Evolutionary conservation across 2,113 vertebrate genomes (phyloP).

Genomic region (Vombatus ursinus): DNA sequence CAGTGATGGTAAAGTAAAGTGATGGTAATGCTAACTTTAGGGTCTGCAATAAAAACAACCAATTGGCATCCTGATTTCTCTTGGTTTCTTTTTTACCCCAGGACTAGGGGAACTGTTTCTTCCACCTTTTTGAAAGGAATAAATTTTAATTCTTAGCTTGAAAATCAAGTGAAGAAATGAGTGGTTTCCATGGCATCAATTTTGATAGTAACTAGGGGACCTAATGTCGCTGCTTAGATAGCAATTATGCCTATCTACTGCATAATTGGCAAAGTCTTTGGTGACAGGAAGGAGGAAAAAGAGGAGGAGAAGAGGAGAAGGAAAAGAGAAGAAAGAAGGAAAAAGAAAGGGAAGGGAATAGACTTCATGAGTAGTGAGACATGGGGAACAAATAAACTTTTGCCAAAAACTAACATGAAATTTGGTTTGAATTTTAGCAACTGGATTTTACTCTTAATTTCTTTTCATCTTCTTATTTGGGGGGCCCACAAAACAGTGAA

Average conservation of each 20-base stretch:
- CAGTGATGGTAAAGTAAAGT: not conserved
- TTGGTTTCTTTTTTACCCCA: not conserved
- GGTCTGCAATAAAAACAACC: not conserved
- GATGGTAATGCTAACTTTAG: not conserved
- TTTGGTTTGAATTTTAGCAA: not conserved
- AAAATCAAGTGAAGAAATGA: slow-evolving; percentile 45
- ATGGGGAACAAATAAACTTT: slow-evolving; percentile 33
- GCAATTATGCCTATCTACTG: slow-evolving; percentile 71
- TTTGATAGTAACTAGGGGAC: slow-evolving; percentile 73
- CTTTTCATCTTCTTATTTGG: slow-evolving; percentile 29
- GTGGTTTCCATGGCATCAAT: slow-evolving; percentile 68
- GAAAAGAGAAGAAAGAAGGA: not conserved
- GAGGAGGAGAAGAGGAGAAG: not conserved
- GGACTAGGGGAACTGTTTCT: not conserved
- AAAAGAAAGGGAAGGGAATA: slow-evolving; percentile 45
- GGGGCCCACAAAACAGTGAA: slow-evolving; percentile 39
- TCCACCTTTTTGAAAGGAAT: not conserved
- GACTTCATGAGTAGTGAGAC: slow-evolving; percentile 64
- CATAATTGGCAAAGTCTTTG: slow-evolving; percentile 56
- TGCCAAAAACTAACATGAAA: not conserved
- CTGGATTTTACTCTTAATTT: not conserved
- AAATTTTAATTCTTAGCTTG: slow-evolving; percentile 60
- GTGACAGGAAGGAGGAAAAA: slow-evolving; percentile 7
- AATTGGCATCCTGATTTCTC: not conserved
- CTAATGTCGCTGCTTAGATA: slow-evolving; percentile 69